Conservation (phyloP, 2,797 vertebrate genomes). For the Acanthurus tractus region DNA sequence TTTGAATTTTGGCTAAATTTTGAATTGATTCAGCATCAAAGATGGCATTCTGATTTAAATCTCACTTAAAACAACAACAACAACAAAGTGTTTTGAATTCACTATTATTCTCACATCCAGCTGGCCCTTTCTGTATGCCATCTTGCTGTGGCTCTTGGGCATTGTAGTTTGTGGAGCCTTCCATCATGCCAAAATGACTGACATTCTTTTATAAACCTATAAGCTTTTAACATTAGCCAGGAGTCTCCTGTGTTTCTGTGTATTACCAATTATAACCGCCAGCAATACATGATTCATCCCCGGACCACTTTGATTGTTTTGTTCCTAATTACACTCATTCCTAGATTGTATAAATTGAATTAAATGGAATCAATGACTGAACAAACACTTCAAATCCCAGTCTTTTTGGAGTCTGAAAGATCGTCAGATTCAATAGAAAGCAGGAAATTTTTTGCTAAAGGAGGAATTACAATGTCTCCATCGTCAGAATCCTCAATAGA, state of each 20-base stretch:
- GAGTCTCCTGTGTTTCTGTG: too few relatives aligned
- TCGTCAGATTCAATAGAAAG: too few relatives aligned
- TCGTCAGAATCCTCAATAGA: slow-evolving; percentile 15
- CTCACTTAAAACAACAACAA: too few relatives aligned
- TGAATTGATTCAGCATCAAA: not conserved
- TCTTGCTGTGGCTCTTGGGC: not conserved
- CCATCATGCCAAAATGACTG: not conserved
- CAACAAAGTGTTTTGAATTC: not conserved
- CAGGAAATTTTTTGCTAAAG: too few relatives aligned
- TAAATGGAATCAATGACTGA: too few relatives aligned
- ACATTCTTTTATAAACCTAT: not conserved
- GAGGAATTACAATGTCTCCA: too few relatives aligned
- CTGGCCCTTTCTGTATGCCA: not conserved
- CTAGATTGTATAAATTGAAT: too few relatives aligned
- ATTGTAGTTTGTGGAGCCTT: not conserved
- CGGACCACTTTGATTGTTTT: not conserved
- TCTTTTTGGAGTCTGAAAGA: too few relatives aligned
- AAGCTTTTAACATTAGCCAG: not conserved
- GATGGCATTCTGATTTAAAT: not conserved
- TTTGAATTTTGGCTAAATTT: not conserved
- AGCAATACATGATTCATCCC: not conserved
- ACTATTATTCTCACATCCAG: not conserved
- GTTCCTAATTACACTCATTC: not conserved
- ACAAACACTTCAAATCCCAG: too few relatives aligned
- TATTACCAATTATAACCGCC: not conserved